Evolutionary conservation across 92 coral and sea anemone species (phyloP).

Genomic region (Phenganax subtilis): DNA sequence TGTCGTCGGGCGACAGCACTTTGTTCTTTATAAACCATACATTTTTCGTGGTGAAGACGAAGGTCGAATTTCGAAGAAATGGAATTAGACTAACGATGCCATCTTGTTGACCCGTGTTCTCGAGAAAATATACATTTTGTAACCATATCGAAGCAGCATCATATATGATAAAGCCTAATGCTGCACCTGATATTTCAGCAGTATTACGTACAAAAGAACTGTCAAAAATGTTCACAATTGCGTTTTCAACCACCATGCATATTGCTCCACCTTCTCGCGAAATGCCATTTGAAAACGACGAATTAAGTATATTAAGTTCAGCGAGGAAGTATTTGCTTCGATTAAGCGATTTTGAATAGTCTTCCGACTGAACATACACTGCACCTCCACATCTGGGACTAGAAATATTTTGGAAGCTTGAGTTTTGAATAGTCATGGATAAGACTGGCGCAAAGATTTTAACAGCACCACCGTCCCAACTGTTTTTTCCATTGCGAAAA

Average conservation of each 20-base stretch:
- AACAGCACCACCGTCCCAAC: conserved; percentile 27
- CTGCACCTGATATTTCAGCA: conserved; percentile 10
- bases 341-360: background rate
- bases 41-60: conserved; percentile 22
- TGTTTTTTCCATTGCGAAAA: background rate
- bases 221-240: background rate
- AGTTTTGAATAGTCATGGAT: conserved; percentile 4
- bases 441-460: conserved; percentile 2
- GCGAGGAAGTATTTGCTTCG: background rate
- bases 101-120: conserved; percentile 14
- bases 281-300: conserved; percentile 20
- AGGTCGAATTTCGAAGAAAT: background rate
- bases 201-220: background rate
- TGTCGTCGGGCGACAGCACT: background rate
- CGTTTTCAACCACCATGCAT: background rate
- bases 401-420: conserved; percentile 13
- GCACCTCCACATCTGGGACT: background rate
- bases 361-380: background rate
- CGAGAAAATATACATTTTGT: conserved; percentile 15
- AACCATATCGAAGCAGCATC: background rate
- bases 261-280: conserved; percentile 28
- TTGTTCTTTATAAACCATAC: conserved; percentile 17
- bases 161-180: background rate
- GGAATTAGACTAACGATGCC: conserved; percentile 9
- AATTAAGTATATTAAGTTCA: background rate